Base-by-base conservation (phyloP, 2,888 invertebrate genomes). In the Eurytoma californica region DNA sequence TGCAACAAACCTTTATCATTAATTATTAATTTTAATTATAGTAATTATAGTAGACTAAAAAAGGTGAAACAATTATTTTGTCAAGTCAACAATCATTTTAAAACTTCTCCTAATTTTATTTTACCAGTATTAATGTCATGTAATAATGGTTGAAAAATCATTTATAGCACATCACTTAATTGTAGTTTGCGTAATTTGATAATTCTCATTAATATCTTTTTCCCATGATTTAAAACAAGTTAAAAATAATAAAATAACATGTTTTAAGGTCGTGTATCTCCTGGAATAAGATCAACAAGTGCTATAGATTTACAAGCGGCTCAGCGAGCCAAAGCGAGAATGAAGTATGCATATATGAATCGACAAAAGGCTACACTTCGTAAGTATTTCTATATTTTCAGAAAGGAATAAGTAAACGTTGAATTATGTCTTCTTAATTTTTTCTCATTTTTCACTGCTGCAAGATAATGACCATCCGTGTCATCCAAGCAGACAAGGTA, bases 301-400 rank as follows among this genome's bases (percentile, higher is more conserved):
- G 98, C 98, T 61, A 95, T 98, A 86, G 98, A 98, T 92, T 93
- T 97, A 83, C 96, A 96, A 88, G 97, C 97, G 53, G 97, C 95
- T 51, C 96, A 97, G 90, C 92, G 97, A 65, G 97, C 97, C 53
- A 95, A 95, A 85, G 96, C 95, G 0, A 92, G 97, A 57, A 94
- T 95, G 53, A 94, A 96, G 84, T 97, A 97, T 91, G 95, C 96
- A 70, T 94, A 94, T 86, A 93, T 95, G 91, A 94, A 94, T 82
- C 92, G 96, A 68, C 94, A 95, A 86, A 96, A 96, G 92, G 94
- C 94, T 70, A 94, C 94, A 84, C 91, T 94, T 86, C 95, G 96
- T 96, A 92, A 94, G 96, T 95, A 88, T 49, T 66, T 51, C 47
- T 28, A 2, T 9, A 13, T 47, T 12, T 39, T 9, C 9, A n/a